Base-by-base conservation (phyloP, 2,113 vertebrate species). In the Neodon shergylaensis region DNA sequence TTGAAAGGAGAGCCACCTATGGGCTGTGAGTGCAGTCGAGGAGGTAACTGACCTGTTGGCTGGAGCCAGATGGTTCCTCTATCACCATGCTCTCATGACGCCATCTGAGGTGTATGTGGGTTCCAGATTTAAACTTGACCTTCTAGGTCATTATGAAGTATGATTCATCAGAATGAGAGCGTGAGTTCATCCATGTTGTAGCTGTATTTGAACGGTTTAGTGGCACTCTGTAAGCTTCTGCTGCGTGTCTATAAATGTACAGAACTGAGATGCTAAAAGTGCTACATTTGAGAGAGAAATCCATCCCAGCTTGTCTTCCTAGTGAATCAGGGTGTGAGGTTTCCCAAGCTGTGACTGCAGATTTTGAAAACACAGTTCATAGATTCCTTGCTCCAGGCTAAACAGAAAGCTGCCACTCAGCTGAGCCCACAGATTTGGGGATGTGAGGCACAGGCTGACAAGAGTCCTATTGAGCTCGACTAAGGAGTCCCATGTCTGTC, bases 261-360 rank as follows among this genome's bases (percentile, higher is more conserved):
- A 81, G 72, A 65, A 61, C 72, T 54, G 44, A 74, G 97, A 94
- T 97, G 91, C 88, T 94, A 74, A 72, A 92, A 83, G 54, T 88
- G 90, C 92, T 96, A 93, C 93, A 92, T 97, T 96, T 98, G 96
- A 96, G 94, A 97, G 83, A 96, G 58, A 97, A 96, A 97, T 96
- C 91, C 97, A 94, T 92, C 83, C 86, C 97, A 95, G 88, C 90
- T 94, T 97, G 96, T 78, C 94, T 95, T 94, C 82, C 79, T 78
- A 61, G 58, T n/a, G 84, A 96, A 76, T 77, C n/a, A 31, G 11
- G 19, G 65, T 81, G 52, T 81, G 66, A 93, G 65, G 17, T 94
- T 94, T 90, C 61, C 84, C 66, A 81, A 70, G 81, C n/a, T 72
- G 42, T 63, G 72, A 84, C 90, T 76, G 73, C 1, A 14, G 81